Percentiles rank a stretch among this genome's conserved stretches.
These are phyloP conservation scores for Rutpela maculata DNA, from an alignment of 2,888 invertebrate genomes.

Conservation along the genomic window DNA sequence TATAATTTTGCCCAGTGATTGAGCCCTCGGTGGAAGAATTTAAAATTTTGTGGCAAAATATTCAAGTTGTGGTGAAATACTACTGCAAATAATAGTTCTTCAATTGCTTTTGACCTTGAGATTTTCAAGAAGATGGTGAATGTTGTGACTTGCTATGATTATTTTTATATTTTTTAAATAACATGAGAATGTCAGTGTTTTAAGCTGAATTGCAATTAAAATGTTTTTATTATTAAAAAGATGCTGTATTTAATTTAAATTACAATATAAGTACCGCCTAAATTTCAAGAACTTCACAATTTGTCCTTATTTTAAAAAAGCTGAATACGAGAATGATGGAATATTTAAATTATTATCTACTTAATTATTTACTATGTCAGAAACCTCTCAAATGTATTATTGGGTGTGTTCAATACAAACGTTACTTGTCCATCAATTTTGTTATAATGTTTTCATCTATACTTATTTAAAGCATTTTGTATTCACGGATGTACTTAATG, in stretches of 20 bases:
- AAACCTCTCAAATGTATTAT: neutral
- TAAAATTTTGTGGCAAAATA: neutral
- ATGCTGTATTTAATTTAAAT: conserved; percentile 56
- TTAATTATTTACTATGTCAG: neutral
- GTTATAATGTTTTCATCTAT: no score
- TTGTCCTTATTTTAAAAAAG: neutral
- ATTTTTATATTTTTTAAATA: conserved; percentile 9
- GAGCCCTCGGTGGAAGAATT: no score
- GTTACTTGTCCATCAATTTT: no score
- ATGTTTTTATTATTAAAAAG: conserved; percentile 39
- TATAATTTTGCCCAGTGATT: no score
- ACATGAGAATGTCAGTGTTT: conserved; percentile 15
- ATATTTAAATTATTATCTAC: neutral
- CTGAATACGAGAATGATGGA: neutral
- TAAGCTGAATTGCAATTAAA: conserved; percentile 20
- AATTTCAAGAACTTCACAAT: neutral
- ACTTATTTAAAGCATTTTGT: no score
- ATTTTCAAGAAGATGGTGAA: conserved; percentile 7
- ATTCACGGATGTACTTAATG: no score
- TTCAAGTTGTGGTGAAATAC: neutral
- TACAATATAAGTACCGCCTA: conserved; percentile 49
- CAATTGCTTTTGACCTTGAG: neutral
- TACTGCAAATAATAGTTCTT: neutral
- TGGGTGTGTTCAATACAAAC: no score
- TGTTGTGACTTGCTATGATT: conserved; percentile 27